Evolutionary conservation across 2,113 vertebrate species (phyloP), one percentile per base, ranked within the genome.

Genomic region (Epinephelus moara): DNA sequence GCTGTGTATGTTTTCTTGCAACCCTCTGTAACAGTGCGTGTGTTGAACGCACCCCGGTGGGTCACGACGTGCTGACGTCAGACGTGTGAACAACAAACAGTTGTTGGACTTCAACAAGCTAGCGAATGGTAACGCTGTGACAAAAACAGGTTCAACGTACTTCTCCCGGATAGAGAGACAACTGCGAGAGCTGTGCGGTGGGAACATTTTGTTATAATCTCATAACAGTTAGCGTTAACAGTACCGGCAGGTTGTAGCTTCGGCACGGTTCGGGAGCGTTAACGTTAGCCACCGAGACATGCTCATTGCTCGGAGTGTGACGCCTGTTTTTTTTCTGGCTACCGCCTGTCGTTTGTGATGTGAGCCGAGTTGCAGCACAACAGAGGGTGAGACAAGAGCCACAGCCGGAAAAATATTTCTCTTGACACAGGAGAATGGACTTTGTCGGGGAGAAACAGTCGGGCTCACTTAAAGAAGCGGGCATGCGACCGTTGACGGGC

Each of bases 51-150:
- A 23, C 14, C 81, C 55, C 61, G 30, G 62, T 56, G 72, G 63
- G 21, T 40, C 82, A 76, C 84, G 93, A 94, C 94, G 94, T 93
- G 92, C 50, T 91, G 91, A 94, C 93, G 93, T 92, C 30, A 74
- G 85, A 91, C 87, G 90, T 82, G 82, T 85, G 93, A 92, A 94
- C 95, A 96, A 96, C 95, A 96, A 94, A 96, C 94, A 94, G 93
- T 94, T 93, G 94, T 91, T 92, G 91, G 91, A 94, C 93, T 94
- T 89, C 76, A 86, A 89, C 87, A 91, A 94, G 94, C 92, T 91
- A 93, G 90, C 92, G 92, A 82, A 64, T 81, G 87, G 82, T 67
- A 90, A 76, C 69, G 85, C 71, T 17, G 17, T 6, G 86, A 88
- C 81, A 70, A 86, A 74, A 89, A 87, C 84, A 85, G 81, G 67